These are phyloP conservation scores for Noctua comes DNA, from an alignment of 2,888 invertebrate species.

Conservation along the genomic window DNA sequence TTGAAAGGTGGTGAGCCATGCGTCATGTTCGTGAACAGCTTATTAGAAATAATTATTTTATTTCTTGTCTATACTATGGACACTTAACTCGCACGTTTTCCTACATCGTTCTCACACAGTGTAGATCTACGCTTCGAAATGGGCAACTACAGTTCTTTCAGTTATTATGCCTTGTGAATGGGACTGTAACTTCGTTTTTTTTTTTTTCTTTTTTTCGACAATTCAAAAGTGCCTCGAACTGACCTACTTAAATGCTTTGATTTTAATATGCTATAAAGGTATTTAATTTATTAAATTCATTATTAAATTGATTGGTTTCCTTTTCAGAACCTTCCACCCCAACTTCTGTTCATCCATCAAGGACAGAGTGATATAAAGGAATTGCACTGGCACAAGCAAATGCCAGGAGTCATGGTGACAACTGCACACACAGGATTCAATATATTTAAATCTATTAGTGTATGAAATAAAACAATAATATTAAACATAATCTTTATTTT, in stretches of 20 bases:
- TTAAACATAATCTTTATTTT: conserved; percentile 62
- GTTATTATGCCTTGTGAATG: no score
- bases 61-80: no score
- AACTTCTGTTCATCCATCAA: conserved; percentile 99
- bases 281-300: neutral
- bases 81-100: no score
- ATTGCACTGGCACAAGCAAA: conserved; percentile 99
- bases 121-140: no score
- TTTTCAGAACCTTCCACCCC: conserved; percentile 96
- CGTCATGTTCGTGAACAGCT: no score
- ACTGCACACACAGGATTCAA: conserved; percentile 99
- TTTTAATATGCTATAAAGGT: neutral
- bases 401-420: conserved; percentile 97
- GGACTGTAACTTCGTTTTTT: neutral
- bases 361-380: conserved; percentile 99
- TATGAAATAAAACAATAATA: conserved; percentile 89
- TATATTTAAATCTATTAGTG: conserved; percentile 99
- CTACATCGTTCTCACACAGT: no score
- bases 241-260: neutral
- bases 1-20: neutral
- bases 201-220: neutral
- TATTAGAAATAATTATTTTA: no score
- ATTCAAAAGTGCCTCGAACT: neutral
- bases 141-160: no score
- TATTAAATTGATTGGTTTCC: neutral